Base-by-base conservation (phyloP, 64 coral and sea anemone genomes). In the Actinia tenebrosa region DNA sequence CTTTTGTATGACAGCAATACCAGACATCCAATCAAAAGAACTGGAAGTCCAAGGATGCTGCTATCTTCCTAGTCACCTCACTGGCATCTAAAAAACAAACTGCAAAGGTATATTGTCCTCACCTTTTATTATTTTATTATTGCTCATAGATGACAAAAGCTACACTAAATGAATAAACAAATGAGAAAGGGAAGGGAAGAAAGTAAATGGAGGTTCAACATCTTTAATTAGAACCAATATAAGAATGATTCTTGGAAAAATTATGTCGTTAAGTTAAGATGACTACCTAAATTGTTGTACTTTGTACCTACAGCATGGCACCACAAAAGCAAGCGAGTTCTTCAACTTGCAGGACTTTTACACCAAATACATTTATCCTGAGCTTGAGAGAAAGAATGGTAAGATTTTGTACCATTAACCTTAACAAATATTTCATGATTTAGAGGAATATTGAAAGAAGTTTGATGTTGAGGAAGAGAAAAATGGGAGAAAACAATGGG, bases 1-100 rank as follows among this genome's bases (percentile, higher is more conserved):
- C 30, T 37, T 37, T 37, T 43, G 69, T 37, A 26, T 43, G 53
- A 69, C 45, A 99, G 97, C 93, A 90, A 92, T 95, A 99, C 86
- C 85, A 95, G 43, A 30, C 82, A 56, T 78, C 94, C 20, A 81
- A 87, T 54, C 83, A 92, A 78, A 83, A 86, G 54, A 99, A 95
- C 75, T 99, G 97, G 97, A 99, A 93, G 86, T 82, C 93, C 84
- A 99, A 99, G 86, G 97, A 99, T 91, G 93, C 93, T 72, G 97
- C 97, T 13, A 92, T 99, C 63, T 99, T 93, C 78, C 80, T 99
- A 53, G 97, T 99, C 3, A 99, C 97, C 26, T 99, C 97, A 82
- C 82, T 99, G 44, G 97, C 97, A n/a, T 90, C 90, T 1, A 99
- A 99, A 71, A 99, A 99, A 77, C 97, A 99, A 93, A 99, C 97